These are phyloP conservation scores for Asbolus verrucosus DNA, from an alignment of 1,140 invertebrate species.

Conservation along the genomic window DNA sequence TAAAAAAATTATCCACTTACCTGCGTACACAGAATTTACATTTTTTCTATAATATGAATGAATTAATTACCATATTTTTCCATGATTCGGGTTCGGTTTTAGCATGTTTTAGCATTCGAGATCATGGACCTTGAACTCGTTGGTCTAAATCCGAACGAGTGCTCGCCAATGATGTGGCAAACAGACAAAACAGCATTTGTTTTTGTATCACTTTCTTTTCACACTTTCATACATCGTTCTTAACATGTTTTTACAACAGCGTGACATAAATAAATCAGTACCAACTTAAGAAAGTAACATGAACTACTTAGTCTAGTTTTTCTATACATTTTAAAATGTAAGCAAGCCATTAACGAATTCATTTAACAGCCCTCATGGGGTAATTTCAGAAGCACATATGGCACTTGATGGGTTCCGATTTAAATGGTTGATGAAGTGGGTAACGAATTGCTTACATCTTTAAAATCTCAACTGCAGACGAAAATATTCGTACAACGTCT, in stretches of 20 bases:
- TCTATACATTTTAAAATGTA: slow-evolving; percentile 46
- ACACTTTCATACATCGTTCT: slow-evolving; percentile 57
- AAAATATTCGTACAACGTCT: slow-evolving; percentile 35
- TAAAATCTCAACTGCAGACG: slow-evolving; percentile 46
- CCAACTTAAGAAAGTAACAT: slow-evolving; percentile 55
- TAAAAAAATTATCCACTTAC: too few species aligned
- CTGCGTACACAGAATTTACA: too few species aligned
- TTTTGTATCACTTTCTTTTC: slow-evolving; percentile 57
- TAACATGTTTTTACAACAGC: slow-evolving; percentile 59
- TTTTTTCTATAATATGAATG: not conserved
- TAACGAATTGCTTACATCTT: slow-evolving; percentile 17
- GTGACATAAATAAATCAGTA: slow-evolving; percentile 57
- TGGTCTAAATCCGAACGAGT: slow-evolving; percentile 3
- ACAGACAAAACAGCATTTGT: slow-evolving; percentile 28
- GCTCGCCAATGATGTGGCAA: not conserved
- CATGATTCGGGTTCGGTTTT: slow-evolving; percentile 6
- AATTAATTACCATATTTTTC: not conserved
- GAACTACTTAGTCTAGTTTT: slow-evolving; percentile 53
- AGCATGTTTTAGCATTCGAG: slow-evolving; percentile 3
- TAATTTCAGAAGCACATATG: slow-evolving; percentile 33
- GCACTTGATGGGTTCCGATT: slow-evolving; percentile 23
- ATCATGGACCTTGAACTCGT: slow-evolving; percentile 18
- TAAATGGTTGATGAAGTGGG: slow-evolving; percentile 16
- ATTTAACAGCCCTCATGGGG: slow-evolving; percentile 29
- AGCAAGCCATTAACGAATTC: slow-evolving; percentile 33